Evolutionary conservation across 2,888 invertebrate genomes (phyloP), one percentile per base, ranked within the genome.

Genomic region (Acheta domesticus): DNA sequence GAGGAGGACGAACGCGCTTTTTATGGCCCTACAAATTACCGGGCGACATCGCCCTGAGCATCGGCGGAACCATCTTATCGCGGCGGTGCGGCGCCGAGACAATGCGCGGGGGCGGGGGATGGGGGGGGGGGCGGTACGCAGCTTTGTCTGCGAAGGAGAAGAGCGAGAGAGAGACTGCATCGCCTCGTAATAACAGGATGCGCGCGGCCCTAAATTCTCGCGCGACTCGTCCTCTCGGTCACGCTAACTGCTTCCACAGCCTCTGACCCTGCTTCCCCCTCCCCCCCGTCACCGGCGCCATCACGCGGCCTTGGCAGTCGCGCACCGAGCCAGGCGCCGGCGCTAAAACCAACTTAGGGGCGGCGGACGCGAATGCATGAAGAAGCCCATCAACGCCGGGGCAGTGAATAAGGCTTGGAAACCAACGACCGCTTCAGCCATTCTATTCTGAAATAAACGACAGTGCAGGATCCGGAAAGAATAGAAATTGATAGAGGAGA

Each of bases 131-230:
- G 62, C 14, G 14, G 62, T 16, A n/a, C n/a, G 62, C 62, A 62
- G 16, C 62, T 62, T 62, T 62, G 62, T 62, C 62, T 62, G 16
- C n/a, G 62, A 16, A n/a, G n/a, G 16, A 62, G n/a, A 16, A 14
- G 62, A 62, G n/a, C 3, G 14, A 8, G 62, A 62, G 16, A 14
- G 62, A 36, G 36, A 36, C 36, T 36, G 36, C 36, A 36, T 36
- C 62, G n/a, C 62, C 62, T 62, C 62, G 62, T 62, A 62, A 62
- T 62, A n/a, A 62, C 62, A 62, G 62, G 62, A 62, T 62, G n/a
- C 62, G 62, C 14, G n/a, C 14, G 62, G n/a, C 14, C 36, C 36
- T 36, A 36, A 36, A 36, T 36, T 36, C 5, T 36, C n/a, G n/a
- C n/a, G n/a, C n/a, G n/a, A n/a, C n/a, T n/a, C 62, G 62, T 62